Base-by-base conservation (phyloP, 2,888 invertebrate genomes). In the Auanema sp. region DNA sequence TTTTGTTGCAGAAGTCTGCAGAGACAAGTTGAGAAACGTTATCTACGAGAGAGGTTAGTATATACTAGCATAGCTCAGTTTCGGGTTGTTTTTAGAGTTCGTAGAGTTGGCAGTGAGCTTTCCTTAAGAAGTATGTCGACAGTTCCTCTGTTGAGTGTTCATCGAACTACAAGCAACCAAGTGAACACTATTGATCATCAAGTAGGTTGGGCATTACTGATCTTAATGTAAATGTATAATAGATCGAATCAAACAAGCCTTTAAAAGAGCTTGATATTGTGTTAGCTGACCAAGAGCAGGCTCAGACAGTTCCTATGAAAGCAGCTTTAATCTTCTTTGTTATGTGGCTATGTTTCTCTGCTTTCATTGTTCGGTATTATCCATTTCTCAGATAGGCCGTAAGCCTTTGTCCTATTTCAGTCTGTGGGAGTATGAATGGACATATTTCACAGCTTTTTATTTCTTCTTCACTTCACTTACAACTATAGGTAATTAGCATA, bases 381-480 rank as follows among this genome's bases (percentile, higher is more conserved):
- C 51, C n/a, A n/a, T n/a, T 43, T 10, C n/a, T 11, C 42, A 12
- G 24, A 56, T 24, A 33, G 4, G 8, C 33, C 3, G 33, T 33
- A 33, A n/a, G n/a, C 2, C 12, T 11, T 58, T 25, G 5, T 42
- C 33, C 54, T 14, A 58, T 62, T 58, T 54, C 57, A 58, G 71
- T 40, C 42, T 77, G 14, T 77, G 77, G 77, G 77, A 77, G 60
- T 71, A 69, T 41, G 75, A 75, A 61, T 77, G 77, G 77, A 69
- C 75, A 1, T 77, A 77, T 57, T 77, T 77, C 66, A 70, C 74
- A 14, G 77, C 77, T 3, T 75, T 75, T 51, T 77, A 77, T 59
- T 77, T 75, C 61, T 77, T 77, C 68, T 77, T 77, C 66, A 75
- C 72, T 10, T 77, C 77, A 16, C 65, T 77, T 5, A 77, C 77